Base-by-base conservation (phyloP, 2,888 invertebrate species). In the Acleris emargana region DNA sequence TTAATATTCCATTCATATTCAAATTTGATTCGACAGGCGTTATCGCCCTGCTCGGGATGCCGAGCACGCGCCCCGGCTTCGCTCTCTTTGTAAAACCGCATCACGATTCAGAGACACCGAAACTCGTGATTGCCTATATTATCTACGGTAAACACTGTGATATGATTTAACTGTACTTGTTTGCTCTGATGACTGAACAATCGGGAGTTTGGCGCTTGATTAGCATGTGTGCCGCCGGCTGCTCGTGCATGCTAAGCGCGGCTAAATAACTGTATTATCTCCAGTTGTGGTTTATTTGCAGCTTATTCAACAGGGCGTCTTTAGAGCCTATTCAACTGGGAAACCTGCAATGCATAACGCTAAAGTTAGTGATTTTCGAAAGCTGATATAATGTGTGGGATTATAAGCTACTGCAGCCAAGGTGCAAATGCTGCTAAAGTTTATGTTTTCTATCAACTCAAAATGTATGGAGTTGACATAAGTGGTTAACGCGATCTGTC, bases 1-100 rank as follows among this genome's bases (percentile, higher is more conserved):
- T 90, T 89, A 89, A 86, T 87, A 89, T 91, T 88, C 87, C 76
- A 86, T 88, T 87, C 90, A 88, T 89, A 90, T 91, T 90, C 88
- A 90, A 89, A 90, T 90, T 81, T 81, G 82, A 84, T 84, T 86
- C 84, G 86, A 81, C 83, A 79, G 82, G 82, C 83, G 86, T 86
- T 89, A 89, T 87, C 86, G 75, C 71, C 71, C 68, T 68, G 68
- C 70, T 75, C 62, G 63, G 78, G 72, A 91, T 87, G 87, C 89
- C 67, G 75, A 81, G 85, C 91, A 91, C 91, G 91, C 82, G 74
- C 81, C 69, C 53, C 64, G 70, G 55, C 64, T 66, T 43, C 68
- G 49, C 64, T 64, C 82, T 82, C 82, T 83, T 83, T 84, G 74
- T 69, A 79, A 76, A 81, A 76, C 80, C 81, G 72, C 74, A 76